Percentiles rank a stretch among this genome's conserved stretches.
phyloP scores from a whole-genome alignment of 1,140 invertebrate species.

The Procambarus virginalis region DNA sequence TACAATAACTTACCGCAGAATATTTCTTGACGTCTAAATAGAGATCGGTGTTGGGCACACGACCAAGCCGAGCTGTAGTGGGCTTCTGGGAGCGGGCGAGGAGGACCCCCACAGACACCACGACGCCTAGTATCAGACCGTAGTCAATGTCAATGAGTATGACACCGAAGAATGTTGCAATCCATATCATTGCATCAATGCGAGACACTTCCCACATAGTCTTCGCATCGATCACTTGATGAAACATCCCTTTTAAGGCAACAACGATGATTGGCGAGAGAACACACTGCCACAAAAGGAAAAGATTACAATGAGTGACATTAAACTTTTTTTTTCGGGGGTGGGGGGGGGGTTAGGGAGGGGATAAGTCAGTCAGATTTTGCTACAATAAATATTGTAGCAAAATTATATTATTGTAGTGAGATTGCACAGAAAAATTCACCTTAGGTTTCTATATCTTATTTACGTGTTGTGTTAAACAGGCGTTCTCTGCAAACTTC shows the following conservation, averaged over 20 bases:
- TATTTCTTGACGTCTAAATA: constrained; percentile 85
- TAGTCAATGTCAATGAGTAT: constrained; percentile 90
- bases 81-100: constrained; percentile 69
- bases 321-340: no score
- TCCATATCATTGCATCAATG: constrained; percentile 81
- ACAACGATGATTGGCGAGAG: constrained; percentile 92
- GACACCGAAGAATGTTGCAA: constrained; percentile 32
- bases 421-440: no score
- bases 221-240: constrained; percentile 84
- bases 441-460: no score
- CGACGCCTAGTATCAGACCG: constrained; percentile 83
- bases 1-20: constrained; percentile 70
- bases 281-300: constrained; percentile 80
- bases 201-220: constrained; percentile 86
- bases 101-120: constrained; percentile 80
- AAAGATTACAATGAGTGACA: no score
- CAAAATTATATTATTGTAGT: no score
- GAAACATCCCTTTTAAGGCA: constrained; percentile 90
- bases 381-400: no score
- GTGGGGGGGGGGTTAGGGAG: no score
- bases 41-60: constrained; percentile 83
- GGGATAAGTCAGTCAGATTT: no score
- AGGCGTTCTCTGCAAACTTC: no score
- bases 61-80: constrained; percentile 78
- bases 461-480: no score